Conservation (phyloP, 2,113 vertebrate species). For the Mugil cephalus region DNA sequence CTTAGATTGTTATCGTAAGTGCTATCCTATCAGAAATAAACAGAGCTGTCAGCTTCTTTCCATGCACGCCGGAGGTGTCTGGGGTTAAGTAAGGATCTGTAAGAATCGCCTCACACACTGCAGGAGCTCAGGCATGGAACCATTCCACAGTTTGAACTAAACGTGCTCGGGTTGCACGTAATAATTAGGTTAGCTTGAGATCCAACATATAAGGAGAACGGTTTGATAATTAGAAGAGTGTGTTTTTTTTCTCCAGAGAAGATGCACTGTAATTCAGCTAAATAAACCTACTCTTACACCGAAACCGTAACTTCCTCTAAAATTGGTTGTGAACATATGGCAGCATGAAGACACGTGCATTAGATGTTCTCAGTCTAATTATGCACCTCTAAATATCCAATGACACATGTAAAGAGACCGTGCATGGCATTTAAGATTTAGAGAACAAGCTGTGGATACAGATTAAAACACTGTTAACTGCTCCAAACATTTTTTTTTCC, state of each 20-base stretch:
- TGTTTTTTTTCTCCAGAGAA: neutral
- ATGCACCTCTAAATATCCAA: constrained; percentile 2
- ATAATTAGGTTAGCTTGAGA: constrained; percentile 28
- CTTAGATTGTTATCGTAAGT: constrained; percentile 67
- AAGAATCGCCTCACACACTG: constrained; percentile 64
- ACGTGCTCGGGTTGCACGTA: constrained; percentile 19
- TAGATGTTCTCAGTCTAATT: neutral
- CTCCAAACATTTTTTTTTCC: constrained; percentile 8
- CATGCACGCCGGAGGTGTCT: constrained; percentile 75
- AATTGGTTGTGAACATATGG: constrained; percentile 6
- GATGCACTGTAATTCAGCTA: neutral
- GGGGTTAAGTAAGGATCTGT: constrained; percentile 82
- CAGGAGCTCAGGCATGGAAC: constrained; percentile 52
- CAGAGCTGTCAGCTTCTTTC: constrained; percentile 78
- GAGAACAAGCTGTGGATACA: neutral
- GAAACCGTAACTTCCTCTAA: neutral
- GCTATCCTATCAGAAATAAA: constrained; percentile 72
- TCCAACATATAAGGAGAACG: neutral
- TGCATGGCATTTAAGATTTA: neutral
- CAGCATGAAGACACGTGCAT: constrained; percentile 3
- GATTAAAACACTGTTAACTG: constrained; percentile 8
- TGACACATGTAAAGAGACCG: neutral
- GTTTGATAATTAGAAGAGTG: neutral
- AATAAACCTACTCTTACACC: neutral
- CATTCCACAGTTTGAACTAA: constrained; percentile 41